Percentiles rank a stretch among this genome's conserved stretches.
Conservation (phyloP, 2,888 invertebrate species). For the Dasypogon diadema region DNA sequence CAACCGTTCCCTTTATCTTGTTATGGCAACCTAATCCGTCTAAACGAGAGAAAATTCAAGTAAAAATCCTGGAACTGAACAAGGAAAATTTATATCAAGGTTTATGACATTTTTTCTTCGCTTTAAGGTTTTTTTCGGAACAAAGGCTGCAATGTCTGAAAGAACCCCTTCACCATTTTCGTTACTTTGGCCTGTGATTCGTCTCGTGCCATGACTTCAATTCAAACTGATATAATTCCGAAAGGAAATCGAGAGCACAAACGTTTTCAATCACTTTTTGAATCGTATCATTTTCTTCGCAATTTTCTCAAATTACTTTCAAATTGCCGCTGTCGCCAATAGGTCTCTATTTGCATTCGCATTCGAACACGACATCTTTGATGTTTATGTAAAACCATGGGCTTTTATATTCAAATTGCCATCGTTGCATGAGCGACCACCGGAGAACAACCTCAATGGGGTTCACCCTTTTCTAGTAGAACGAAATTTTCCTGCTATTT, state of each 20-base stretch:
- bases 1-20: conserved; percentile 20
- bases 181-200: no score
- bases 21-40: conserved; percentile 29
- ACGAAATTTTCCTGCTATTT: background rate
- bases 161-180: no score
- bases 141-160: no score
- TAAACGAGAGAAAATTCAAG: conserved; percentile 24
- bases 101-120: background rate
- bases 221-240: background rate
- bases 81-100: conserved; percentile 33
- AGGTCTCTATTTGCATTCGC: conserved; percentile 4
- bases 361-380: background rate
- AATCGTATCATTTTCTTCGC: background rate
- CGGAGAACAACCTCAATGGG: background rate
- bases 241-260: background rate
- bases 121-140: no score
- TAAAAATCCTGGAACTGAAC: conserved; percentile 23
- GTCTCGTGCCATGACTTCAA: no score
- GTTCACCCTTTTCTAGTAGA: conserved; percentile 6
- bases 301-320: conserved; percentile 9
- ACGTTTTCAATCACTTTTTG: background rate
- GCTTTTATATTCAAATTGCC: conserved; percentile 36
- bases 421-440: background rate
- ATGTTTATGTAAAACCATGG: conserved; percentile 23
- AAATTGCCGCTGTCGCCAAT: background rate